A percentile compares a stretch with the other conserved stretches of the same genome.
phyloP scores from a whole-genome alignment of 2,888 invertebrate genomes.

The Lepidochitona cinerea region DNA sequence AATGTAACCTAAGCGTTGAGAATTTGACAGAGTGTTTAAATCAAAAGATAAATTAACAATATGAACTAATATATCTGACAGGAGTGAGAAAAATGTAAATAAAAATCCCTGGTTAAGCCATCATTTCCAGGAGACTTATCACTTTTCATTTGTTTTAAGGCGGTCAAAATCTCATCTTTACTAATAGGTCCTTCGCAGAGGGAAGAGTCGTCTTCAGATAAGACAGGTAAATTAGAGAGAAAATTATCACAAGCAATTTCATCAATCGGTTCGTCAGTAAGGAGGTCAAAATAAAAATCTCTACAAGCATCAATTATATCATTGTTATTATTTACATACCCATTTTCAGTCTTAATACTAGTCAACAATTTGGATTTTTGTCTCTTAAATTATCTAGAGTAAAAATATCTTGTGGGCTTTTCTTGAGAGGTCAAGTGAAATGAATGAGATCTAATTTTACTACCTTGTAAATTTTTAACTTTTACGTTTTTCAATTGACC shows the following conservation, averaged over 20 bases:
- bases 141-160: neutral
- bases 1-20: neutral
- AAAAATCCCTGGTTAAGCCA: conserved; percentile 15
- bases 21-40: neutral
- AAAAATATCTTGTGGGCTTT: neutral
- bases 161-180: neutral
- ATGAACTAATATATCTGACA: neutral
- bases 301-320: neutral
- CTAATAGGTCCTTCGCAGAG: conserved; percentile 1
- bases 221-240: neutral
- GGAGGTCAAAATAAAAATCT: neutral
- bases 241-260: neutral
- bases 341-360: neutral
- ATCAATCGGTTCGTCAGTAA: neutral
- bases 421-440: neutral
- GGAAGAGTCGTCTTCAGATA: neutral
- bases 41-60: conserved; percentile 1
- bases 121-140: conserved; percentile 17
- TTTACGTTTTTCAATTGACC: neutral
- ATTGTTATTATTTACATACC: neutral
- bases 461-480: neutral
- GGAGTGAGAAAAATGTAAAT: neutral
- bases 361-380: neutral
- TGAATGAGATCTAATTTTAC: neutral
- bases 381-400: neutral